Percentiles rank a stretch among this genome's conserved stretches.
Conservation (phyloP, 2,888 invertebrate species). For the Rhopalosiphum nymphaeae region DNA sequence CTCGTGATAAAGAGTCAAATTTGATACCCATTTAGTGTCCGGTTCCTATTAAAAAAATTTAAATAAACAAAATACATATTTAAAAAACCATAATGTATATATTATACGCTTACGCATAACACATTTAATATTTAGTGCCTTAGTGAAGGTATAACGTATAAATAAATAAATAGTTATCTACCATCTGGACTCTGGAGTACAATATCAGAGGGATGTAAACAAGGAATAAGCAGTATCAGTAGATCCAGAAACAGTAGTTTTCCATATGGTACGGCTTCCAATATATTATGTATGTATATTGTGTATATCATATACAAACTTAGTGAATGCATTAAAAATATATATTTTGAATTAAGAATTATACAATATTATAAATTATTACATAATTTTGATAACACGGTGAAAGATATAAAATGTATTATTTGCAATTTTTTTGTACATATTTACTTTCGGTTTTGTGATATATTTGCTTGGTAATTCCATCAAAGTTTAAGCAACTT, state of each 20-base stretch:
- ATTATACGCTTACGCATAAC: not conserved
- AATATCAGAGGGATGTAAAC: not conserved
- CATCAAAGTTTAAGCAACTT: not conserved
- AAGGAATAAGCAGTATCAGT: not conserved
- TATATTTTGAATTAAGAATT: not conserved
- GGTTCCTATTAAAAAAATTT: not conserved
- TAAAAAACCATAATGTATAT: not conserved
- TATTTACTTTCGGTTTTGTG: not conserved
- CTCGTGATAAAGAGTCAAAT: conserved; percentile 87
- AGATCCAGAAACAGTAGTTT: not conserved
- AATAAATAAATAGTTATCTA: not conserved
- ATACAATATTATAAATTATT: not conserved
- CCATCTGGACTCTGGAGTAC: not conserved
- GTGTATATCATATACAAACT: too few species aligned
- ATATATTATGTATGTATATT: too few species aligned
- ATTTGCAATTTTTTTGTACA: not conserved
- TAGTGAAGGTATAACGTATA: not conserved
- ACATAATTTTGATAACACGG: not conserved
- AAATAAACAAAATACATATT: not conserved
- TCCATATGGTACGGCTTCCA: not conserved
- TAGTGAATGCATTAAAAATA: not conserved
- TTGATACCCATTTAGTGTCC: conserved; percentile 78
- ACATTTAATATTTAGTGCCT: not conserved
- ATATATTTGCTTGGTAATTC: not conserved
- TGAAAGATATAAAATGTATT: not conserved